These are phyloP conservation scores for Chironomus striatipennis DNA, from an alignment of 1,140 invertebrate species.

Conservation along the genomic window DNA sequence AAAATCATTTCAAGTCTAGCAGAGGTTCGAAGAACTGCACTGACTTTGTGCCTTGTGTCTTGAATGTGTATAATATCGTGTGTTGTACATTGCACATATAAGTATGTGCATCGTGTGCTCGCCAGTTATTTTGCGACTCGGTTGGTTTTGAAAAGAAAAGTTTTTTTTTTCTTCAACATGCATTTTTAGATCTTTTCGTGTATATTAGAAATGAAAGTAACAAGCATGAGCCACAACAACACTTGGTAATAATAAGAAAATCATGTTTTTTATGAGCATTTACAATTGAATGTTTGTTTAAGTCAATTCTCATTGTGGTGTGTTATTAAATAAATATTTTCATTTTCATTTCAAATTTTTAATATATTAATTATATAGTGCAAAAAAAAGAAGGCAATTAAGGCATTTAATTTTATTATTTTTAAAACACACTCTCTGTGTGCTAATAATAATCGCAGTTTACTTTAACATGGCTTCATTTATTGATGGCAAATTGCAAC, in stretches of 20 bases:
- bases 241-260: neutral
- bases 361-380: too few species aligned
- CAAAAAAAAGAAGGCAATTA: too few species aligned
- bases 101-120: neutral
- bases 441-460: too few species aligned
- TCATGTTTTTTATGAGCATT: neutral
- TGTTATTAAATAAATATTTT: too few species aligned
- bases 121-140: neutral
- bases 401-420: too few species aligned
- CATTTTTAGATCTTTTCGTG: slow-evolving; percentile 16
- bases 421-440: too few species aligned
- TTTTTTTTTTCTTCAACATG: neutral
- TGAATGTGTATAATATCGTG: neutral
- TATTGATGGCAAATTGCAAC: too few species aligned
- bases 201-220: slow-evolving; percentile 3
- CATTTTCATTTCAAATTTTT: too few species aligned
- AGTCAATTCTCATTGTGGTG: too few species aligned
- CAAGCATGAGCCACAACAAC: neutral
- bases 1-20: neutral
- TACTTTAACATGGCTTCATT: too few species aligned
- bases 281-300: too few species aligned
- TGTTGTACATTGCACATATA: too few species aligned
- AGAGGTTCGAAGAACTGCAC: slow-evolving; percentile 15
- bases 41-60: neutral
- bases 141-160: slow-evolving; percentile 21